Percentiles rank a stretch among this genome's conserved stretches.
phyloP scores from a whole-genome alignment of 2,797 vertebrate genomes.

The Eulemur coronatus region DNA sequence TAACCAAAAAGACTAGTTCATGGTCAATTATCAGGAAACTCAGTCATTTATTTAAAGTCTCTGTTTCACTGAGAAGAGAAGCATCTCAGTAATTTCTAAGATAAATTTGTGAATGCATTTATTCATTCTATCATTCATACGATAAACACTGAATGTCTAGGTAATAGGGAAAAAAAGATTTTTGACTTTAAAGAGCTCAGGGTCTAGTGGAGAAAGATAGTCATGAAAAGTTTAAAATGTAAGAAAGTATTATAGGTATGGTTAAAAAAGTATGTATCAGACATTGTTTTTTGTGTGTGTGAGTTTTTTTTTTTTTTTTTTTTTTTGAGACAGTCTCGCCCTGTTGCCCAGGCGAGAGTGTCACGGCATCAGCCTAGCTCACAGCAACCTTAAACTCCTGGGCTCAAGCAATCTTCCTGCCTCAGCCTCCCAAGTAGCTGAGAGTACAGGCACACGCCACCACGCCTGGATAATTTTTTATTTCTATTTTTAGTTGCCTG shows the following conservation, averaged over 20 bases:
- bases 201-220: not conserved
- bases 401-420: no score
- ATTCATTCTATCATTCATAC: not conserved
- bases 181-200: not conserved
- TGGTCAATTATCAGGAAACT: not conserved
- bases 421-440: no score
- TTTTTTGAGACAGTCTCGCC: no score
- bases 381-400: no score
- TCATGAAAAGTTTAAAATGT: not conserved
- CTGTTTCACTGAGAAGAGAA: conserved; percentile 33
- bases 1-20: conserved; percentile 20
- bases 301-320: no score
- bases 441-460: no score
- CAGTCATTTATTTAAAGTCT: not conserved
- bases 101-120: not conserved
- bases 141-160: not conserved
- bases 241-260: not conserved
- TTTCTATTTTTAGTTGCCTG: no score
- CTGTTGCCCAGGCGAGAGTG: no score
- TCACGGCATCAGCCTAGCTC: no score
- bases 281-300: not conserved
- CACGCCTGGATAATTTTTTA: no score
- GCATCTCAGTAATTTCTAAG: not conserved
- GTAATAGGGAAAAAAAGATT: not conserved
- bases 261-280: not conserved